A percentile compares a stretch with the other conserved stretches of the same genome.
Conservation (phyloP, 2,797 vertebrate species). For the Chrysolophus pictus region DNA sequence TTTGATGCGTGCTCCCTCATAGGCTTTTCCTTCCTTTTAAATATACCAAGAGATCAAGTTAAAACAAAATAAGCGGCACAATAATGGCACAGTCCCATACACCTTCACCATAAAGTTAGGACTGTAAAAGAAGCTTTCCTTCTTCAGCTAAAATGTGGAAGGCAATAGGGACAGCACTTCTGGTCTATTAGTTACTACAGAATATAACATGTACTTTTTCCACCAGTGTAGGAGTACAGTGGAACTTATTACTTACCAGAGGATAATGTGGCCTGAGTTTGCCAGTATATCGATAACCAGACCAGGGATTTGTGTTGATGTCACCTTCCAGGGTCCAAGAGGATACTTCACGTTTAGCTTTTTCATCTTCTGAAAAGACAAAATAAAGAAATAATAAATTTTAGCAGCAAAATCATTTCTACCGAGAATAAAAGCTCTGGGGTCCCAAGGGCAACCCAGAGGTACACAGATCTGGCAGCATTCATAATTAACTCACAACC, state of each 20-base stretch:
- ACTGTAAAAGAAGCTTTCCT: neutral
- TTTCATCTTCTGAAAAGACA: conserved; percentile 88
- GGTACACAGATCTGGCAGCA: neutral
- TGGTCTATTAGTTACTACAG: neutral
- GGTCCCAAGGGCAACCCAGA: neutral
- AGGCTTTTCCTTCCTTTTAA: neutral
- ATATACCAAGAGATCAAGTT: neutral
- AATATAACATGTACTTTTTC: neutral
- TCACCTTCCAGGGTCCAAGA: conserved; percentile 91
- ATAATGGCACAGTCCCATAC: neutral
- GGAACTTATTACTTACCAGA: conserved; percentile 82
- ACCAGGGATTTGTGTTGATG: conserved; percentile 96
- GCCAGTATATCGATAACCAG: conserved; percentile 95
- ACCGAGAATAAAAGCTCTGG: neutral
- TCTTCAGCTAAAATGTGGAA: neutral
- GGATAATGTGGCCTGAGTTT: conserved; percentile 96
- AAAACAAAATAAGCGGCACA: neutral
- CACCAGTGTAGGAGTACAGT: neutral
- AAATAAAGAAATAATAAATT: neutral
- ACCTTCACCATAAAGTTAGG: neutral
- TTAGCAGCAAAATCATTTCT: neutral
- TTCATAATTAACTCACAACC: neutral
- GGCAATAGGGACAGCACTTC: neutral
- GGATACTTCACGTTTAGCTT: conserved; percentile 87
- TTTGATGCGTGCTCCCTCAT: neutral